Conservation (phyloP, 1,140 invertebrate genomes). For the Hylaeus anthracinus region DNA sequence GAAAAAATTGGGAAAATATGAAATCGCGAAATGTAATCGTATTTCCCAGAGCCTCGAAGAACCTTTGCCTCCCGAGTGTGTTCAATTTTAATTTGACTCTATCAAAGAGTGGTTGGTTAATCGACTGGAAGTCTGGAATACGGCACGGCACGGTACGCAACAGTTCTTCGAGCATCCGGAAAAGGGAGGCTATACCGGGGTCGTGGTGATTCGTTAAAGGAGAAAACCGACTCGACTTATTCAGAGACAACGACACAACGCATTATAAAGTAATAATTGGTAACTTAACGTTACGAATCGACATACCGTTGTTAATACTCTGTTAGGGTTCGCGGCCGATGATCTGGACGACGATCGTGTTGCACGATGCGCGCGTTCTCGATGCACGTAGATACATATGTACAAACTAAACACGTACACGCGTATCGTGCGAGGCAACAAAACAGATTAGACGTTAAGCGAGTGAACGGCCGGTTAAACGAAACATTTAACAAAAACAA, state of each 20-base stretch:
- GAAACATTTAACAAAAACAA: constrained; percentile 30
- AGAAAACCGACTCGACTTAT: constrained; percentile 72
- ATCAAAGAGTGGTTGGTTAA: no score
- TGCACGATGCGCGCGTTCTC: constrained; percentile 51
- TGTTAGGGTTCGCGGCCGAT: constrained; percentile 44
- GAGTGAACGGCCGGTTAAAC: constrained; percentile 9
- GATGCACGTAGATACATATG: neutral
- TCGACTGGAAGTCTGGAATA: no score
- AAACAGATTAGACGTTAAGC: constrained; percentile 52
- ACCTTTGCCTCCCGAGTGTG: neutral
- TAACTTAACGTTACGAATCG: constrained; percentile 66
- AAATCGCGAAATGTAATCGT: neutral
- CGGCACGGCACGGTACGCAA: no score
- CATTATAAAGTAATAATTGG: constrained; percentile 79
- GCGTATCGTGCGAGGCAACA: constrained; percentile 34
- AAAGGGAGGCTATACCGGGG: no score
- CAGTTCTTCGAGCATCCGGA: no score
- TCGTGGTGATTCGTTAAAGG: neutral
- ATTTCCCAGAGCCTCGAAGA: constrained; percentile 20
- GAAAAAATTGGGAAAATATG: no score
- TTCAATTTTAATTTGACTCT: no score
- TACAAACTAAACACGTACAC: constrained; percentile 19
- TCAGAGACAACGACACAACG: constrained; percentile 81
- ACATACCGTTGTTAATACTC: constrained; percentile 66
- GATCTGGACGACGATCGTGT: constrained; percentile 45